phyloP scores from a whole-genome alignment of 2,888 invertebrate genomes.

The Drosophila fulvimacula region DNA sequence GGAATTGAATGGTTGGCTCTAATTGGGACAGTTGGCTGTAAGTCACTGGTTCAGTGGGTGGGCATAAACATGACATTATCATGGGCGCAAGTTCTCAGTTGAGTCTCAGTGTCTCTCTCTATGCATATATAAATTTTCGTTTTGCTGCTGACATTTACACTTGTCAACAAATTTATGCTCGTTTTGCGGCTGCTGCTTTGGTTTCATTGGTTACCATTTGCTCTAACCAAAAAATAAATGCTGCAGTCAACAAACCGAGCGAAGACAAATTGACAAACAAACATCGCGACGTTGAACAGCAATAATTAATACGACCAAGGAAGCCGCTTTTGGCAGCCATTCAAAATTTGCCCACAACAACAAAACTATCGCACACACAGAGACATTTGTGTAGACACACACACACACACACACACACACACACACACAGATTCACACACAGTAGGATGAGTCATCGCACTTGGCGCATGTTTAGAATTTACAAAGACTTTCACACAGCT shows the following conservation, averaged over 20 bases:
- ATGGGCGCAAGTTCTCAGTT: constrained; percentile 63
- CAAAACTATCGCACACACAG: constrained; percentile 44
- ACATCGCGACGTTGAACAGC: constrained; percentile 78
- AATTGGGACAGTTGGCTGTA: constrained; percentile 21
- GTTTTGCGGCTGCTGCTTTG: constrained; percentile 15
- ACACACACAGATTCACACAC: constrained; percentile 21
- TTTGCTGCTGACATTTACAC: constrained; percentile 58
- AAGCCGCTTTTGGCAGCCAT: constrained; percentile 81
- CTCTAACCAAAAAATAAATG: constrained; percentile 55
- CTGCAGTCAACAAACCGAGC: constrained; percentile 75
- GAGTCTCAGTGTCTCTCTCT: constrained; percentile 11
- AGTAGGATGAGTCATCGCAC: constrained; percentile 63
- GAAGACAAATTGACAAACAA: constrained; percentile 81
- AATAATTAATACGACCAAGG: constrained; percentile 80
- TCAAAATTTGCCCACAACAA: constrained; percentile 71
- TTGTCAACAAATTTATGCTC: constrained; percentile 74
- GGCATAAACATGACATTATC: constrained; percentile 70
- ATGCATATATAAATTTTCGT: background rate
- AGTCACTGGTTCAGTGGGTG: constrained; percentile 11
- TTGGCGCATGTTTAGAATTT: constrained; percentile 77
- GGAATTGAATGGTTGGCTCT: constrained; percentile 27
- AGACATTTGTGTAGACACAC: constrained; percentile 18
- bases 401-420: constrained; percentile 7
- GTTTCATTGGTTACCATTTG: background rate
- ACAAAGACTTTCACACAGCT: constrained; percentile 55